Percentiles rank a stretch among this genome's conserved stretches.
These are phyloP conservation scores for Oreochromis tanganicae DNA, from an alignment of 2,113 vertebrate species.

Conservation along the genomic window DNA sequence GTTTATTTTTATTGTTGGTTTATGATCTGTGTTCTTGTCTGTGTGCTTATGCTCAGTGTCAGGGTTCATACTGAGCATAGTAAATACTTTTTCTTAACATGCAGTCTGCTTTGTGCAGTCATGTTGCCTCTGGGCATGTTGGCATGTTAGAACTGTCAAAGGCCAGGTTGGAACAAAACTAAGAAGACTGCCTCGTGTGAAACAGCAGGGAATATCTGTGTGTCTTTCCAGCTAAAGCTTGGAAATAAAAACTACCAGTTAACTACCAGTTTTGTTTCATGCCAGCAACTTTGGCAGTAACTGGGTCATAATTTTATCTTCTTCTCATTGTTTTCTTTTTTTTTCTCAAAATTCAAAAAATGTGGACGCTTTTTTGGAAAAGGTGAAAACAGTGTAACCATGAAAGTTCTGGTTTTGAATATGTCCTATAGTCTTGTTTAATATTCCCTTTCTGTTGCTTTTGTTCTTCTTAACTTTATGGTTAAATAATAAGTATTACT, in stretches of 20 bases:
- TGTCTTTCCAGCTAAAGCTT: not conserved
- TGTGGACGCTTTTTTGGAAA: not conserved
- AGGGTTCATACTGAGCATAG: not conserved
- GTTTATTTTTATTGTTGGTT: not conserved
- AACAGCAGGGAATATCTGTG: slow-evolving; percentile 9
- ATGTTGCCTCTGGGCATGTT: slow-evolving; percentile 1
- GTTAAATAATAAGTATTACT: not conserved
- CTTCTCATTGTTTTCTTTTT: not conserved
- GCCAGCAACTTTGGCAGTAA: not conserved
- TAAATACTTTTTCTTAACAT: not conserved
- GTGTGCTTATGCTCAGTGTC: not conserved
- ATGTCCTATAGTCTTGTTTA: not conserved
- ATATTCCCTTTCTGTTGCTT: not conserved
- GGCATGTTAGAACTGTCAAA: not conserved
- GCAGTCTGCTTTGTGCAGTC: not conserved
- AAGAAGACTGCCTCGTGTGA: not conserved
- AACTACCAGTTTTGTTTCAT: not conserved
- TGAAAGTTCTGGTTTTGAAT: not conserved
- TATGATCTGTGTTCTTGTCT: not conserved
- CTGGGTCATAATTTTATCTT: not conserved
- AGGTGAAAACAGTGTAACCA: not conserved
- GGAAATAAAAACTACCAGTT: not conserved
- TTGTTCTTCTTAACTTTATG: not conserved
- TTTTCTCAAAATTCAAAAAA: not conserved
- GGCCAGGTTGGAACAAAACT: slow-evolving; percentile 18